phyloP scores from a whole-genome alignment of 2,888 invertebrate genomes.

The Acleris sparsana region DNA sequence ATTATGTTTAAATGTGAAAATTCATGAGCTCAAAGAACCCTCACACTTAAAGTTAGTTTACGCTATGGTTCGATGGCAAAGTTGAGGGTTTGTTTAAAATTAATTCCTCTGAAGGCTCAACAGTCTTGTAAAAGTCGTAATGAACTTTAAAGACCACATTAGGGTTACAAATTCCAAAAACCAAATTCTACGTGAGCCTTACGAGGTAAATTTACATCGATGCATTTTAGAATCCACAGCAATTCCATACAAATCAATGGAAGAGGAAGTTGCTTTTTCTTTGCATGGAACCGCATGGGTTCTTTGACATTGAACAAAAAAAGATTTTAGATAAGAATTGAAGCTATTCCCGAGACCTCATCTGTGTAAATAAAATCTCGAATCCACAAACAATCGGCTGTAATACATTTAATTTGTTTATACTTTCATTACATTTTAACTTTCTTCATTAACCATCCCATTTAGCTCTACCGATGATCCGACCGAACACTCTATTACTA shows the following conservation, averaged over 20 bases:
- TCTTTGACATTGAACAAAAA: slow-evolving; percentile 46
- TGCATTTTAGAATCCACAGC: slow-evolving; percentile 68
- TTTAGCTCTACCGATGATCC: slow-evolving; percentile 69
- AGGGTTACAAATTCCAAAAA: too few species aligned
- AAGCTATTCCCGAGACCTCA: slow-evolving; percentile 23
- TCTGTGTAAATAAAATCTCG: slow-evolving; percentile 39
- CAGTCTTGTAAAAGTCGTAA: too few species aligned
- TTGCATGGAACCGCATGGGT: slow-evolving; percentile 77
- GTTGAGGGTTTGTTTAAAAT: slow-evolving; percentile 43
- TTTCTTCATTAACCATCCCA: slow-evolving; percentile 59
- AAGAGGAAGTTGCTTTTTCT: slow-evolving; percentile 79
- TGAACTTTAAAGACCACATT: too few species aligned
- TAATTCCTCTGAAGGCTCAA: background rate
- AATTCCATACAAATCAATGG: slow-evolving; percentile 75
- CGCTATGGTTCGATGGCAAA: slow-evolving; percentile 60
- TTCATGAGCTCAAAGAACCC: slow-evolving; percentile 78
- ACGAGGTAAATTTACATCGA: slow-evolving; percentile 36
- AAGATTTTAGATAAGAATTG: slow-evolving; percentile 9
- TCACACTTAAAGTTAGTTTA: slow-evolving; percentile 64
- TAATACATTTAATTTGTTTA: slow-evolving; percentile 59
- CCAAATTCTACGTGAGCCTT: too few species aligned
- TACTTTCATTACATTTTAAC: slow-evolving; percentile 61
- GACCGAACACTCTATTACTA: slow-evolving; percentile 80
- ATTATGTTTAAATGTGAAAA: slow-evolving; percentile 70
- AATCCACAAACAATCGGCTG: slow-evolving; percentile 53